Evolutionary conservation across 2,888 invertebrate species (phyloP).

Genomic region (Nezara viridula): DNA sequence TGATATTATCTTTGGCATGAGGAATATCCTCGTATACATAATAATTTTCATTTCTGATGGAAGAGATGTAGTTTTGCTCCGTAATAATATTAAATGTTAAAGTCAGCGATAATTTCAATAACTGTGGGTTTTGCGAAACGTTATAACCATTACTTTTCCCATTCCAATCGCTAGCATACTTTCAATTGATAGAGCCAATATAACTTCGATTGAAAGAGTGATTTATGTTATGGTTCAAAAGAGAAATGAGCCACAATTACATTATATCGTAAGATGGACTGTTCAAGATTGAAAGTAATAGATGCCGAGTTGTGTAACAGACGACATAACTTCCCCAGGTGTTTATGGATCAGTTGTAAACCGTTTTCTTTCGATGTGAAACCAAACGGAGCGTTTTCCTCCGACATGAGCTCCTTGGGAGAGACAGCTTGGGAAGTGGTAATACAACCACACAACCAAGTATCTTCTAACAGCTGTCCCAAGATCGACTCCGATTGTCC

Average conservation of each 20-base stretch:
- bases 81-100: too few species aligned
- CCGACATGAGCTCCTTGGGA: neutral
- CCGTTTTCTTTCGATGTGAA: slow-evolving; percentile 1
- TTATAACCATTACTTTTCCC: neutral
- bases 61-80: too few species aligned
- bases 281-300: neutral
- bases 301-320: neutral
- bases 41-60: too few species aligned
- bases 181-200: neutral
- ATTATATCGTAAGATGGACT: neutral
- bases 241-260: neutral
- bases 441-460: neutral
- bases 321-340: neutral
- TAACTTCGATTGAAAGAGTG: neutral
- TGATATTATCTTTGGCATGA: too few species aligned
- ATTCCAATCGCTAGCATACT: neutral
- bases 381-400: neutral
- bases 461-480: neutral
- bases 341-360: neutral
- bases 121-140: too few species aligned
- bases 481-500: neutral
- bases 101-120: too few species aligned
- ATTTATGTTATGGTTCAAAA: neutral
- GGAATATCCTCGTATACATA: too few species aligned
- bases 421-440: neutral